Evolutionary conservation across 2,888 invertebrate genomes (phyloP).

Genomic region (Archaeoteleia sp.): DNA sequence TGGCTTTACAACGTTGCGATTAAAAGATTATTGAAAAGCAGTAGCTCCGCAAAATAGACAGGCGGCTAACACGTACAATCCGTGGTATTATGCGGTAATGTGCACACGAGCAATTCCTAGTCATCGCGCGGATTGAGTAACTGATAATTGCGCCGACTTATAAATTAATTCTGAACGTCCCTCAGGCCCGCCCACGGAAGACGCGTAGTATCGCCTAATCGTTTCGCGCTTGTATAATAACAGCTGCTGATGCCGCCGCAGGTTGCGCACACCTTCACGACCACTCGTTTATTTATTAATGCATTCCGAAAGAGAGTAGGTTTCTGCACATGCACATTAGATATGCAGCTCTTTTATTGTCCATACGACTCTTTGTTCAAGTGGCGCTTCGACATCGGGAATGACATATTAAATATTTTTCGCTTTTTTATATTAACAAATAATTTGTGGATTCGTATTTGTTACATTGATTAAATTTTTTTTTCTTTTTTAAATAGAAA

Average conservation of each 20-base stretch:
- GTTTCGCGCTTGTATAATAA: slow-evolving; percentile 55
- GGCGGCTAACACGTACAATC: slow-evolving; percentile 29
- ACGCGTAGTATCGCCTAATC: slow-evolving; percentile 63
- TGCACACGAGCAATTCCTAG: slow-evolving; percentile 37
- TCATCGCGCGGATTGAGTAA: slow-evolving; percentile 61
- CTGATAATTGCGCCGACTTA: slow-evolving; percentile 69
- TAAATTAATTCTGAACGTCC: slow-evolving; percentile 69
- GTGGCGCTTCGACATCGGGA: slow-evolving; percentile 30
- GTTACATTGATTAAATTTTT: too few relatives aligned
- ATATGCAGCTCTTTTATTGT: slow-evolving; percentile 38
- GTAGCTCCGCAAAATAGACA: slow-evolving; percentile 51
- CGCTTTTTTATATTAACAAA: too few relatives aligned
- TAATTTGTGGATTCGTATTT: too few relatives aligned
- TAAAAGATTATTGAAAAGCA: slow-evolving; percentile 66
- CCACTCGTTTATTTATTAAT: slow-evolving; percentile 50
- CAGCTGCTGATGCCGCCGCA: slow-evolving; percentile 28
- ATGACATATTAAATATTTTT: slow-evolving; percentile 20
- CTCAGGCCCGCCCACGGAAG: slow-evolving; percentile 66
- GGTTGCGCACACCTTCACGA: slow-evolving; percentile 50
- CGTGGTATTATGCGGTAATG: slow-evolving; percentile 32
- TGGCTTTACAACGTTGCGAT: slow-evolving; percentile 45
- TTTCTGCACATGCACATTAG: slow-evolving; percentile 39
- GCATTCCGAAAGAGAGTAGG: slow-evolving; percentile 46
- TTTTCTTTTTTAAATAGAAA: too few relatives aligned
- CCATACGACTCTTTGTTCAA: slow-evolving; percentile 32